phyloP scores from a whole-genome alignment of 2,113 vertebrate species.

The Miniopterus natalensis region DNA sequence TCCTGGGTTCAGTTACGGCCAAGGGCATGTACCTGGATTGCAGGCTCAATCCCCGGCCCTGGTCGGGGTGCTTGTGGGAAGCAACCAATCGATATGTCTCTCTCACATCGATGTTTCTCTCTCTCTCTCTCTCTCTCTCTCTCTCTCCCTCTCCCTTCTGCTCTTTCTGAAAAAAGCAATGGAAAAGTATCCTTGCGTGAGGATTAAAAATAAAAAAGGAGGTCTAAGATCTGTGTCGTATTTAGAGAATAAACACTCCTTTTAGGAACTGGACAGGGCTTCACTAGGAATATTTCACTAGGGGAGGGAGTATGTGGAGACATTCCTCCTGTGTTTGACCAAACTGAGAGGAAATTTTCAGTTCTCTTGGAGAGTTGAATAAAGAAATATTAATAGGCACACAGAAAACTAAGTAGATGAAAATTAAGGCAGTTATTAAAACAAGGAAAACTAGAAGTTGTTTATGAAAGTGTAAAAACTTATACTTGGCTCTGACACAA shows the following conservation, averaged over 20 bases:
- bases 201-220: not conserved
- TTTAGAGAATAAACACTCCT: not conserved
- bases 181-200: too few species aligned
- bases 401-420: slow-evolving; percentile 7
- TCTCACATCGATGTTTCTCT: too few species aligned
- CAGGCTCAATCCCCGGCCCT: too few species aligned
- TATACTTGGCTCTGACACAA: slow-evolving; percentile 1
- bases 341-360: not conserved
- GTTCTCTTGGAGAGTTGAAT: not conserved
- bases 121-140: too few species aligned
- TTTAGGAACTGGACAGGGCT: not conserved
- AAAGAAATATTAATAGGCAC: not conserved
- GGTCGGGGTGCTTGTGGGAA: too few species aligned
- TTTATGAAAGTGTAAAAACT: not conserved
- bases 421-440: not conserved
- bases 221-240: not conserved
- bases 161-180: too few species aligned
- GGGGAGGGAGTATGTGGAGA: not conserved
- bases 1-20: too few species aligned
- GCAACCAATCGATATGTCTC: too few species aligned
- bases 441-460: not conserved
- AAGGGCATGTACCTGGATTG: too few species aligned
- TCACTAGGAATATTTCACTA: not conserved
- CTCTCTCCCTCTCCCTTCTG: too few species aligned
- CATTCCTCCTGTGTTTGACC: not conserved